These are phyloP conservation scores for Malacosoma neustria DNA, from an alignment of 2,888 invertebrate species.

Conservation along the genomic window DNA sequence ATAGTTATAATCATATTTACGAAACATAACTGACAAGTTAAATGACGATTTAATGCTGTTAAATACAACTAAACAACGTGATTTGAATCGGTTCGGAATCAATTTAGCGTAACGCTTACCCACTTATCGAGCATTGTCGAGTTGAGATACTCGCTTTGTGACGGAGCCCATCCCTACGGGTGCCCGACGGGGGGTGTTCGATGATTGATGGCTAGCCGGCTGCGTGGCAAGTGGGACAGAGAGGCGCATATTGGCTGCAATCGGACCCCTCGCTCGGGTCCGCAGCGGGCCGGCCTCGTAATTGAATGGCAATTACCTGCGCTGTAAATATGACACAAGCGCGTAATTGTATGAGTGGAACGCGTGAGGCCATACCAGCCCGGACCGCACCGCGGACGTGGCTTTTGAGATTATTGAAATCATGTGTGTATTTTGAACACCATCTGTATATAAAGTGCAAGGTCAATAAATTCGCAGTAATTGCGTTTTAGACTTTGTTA, in stretches of 20 bases:
- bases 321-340: constrained; percentile 76
- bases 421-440: constrained; percentile 27
- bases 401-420: constrained; percentile 59
- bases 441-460: too few relatives aligned
- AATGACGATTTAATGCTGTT: constrained; percentile 38
- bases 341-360: constrained; percentile 71
- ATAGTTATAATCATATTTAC: background rate
- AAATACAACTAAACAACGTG: constrained; percentile 32
- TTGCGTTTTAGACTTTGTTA: too few relatives aligned
- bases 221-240: constrained; percentile 39
- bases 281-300: constrained; percentile 60
- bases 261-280: constrained; percentile 35
- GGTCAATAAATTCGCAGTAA: too few relatives aligned
- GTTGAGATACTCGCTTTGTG: constrained; percentile 55
- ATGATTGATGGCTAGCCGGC: constrained; percentile 70
- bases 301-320: constrained; percentile 76
- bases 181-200: constrained; percentile 65
- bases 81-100: constrained; percentile 51
- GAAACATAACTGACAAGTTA: background rate
- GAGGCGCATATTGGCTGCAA: constrained; percentile 26
- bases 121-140: constrained; percentile 69
- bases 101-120: constrained; percentile 64
- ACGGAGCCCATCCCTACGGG: constrained; percentile 64
- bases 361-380: constrained; percentile 60
- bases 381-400: constrained; percentile 52